These are phyloP conservation scores for Agonum fuliginosum DNA, from an alignment of 2,888 invertebrate species.

Conservation along the genomic window DNA sequence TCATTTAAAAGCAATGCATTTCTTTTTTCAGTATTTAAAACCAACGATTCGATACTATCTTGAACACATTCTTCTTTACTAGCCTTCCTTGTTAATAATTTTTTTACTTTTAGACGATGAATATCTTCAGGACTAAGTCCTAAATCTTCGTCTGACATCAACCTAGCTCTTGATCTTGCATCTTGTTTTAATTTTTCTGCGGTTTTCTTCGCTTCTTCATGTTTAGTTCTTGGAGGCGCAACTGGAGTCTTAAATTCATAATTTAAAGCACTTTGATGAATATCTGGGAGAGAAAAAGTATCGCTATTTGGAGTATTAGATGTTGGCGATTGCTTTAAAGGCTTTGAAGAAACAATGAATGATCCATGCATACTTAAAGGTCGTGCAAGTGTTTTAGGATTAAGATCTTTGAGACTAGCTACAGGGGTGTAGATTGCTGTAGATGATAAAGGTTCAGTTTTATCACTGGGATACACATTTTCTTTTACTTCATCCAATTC, in stretches of 20 bases:
- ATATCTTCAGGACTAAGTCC: slow-evolving; percentile 82
- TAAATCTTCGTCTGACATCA: slow-evolving; percentile 84
- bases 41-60: slow-evolving; percentile 67
- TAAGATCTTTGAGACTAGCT: slow-evolving; percentile 62
- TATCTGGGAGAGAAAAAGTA: slow-evolving; percentile 72
- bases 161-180: slow-evolving; percentile 77
- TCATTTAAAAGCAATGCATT: slow-evolving; percentile 69
- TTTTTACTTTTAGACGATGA: slow-evolving; percentile 73
- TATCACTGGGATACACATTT: background rate
- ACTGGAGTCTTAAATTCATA: slow-evolving; percentile 74
- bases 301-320: slow-evolving; percentile 68
- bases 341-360: slow-evolving; percentile 62
- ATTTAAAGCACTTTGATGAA: slow-evolving; percentile 68
- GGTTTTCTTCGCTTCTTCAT: slow-evolving; percentile 73
- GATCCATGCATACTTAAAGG: slow-evolving; percentile 67
- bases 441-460: slow-evolving; percentile 30
- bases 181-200: slow-evolving; percentile 78
- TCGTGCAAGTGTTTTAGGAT: slow-evolving; percentile 61
- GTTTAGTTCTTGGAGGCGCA: slow-evolving; percentile 73
- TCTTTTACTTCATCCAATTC: slow-evolving; percentile 38
- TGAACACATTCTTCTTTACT: slow-evolving; percentile 65
- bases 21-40: slow-evolving; percentile 67
- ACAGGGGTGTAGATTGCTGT: slow-evolving; percentile 61
- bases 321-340: slow-evolving; percentile 53
- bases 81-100: slow-evolving; percentile 26